Evolutionary conservation across 2,797 vertebrate genomes (phyloP).

Genomic region (Fistularia commersonii): DNA sequence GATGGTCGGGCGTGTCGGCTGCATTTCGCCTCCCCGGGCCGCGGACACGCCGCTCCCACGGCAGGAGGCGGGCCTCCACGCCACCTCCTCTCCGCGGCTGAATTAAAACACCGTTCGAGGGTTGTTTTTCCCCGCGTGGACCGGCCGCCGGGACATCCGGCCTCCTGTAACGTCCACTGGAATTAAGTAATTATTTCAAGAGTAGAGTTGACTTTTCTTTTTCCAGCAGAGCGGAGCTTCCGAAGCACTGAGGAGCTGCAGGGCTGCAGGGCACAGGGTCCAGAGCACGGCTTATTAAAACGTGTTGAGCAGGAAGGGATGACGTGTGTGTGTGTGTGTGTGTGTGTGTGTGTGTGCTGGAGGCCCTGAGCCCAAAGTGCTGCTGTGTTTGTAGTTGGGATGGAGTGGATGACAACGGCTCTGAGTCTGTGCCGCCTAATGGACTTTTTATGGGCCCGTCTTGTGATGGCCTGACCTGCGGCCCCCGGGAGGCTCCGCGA

Average conservation of each 20-base stretch:
- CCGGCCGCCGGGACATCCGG: too few species aligned
- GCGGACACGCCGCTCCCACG: too few species aligned
- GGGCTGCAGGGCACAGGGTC: not conserved
- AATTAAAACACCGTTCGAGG: too few species aligned
- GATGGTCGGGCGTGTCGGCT: too few species aligned
- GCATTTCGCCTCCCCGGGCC: too few species aligned
- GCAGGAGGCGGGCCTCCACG: too few species aligned
- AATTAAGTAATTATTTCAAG: too few species aligned
- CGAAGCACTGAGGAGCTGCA: not conserved
- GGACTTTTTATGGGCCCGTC: slow-evolving; percentile 96
- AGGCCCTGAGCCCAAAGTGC: slow-evolving; percentile 77
- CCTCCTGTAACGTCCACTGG: too few species aligned
- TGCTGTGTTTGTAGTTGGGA: slow-evolving; percentile 93
- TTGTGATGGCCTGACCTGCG: slow-evolving; percentile 89
- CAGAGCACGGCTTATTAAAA: not conserved
- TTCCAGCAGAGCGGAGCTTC: too few species aligned
- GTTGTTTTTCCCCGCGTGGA: too few species aligned
- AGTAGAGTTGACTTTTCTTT: too few species aligned
- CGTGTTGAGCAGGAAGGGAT: slow-evolving; percentile 3
- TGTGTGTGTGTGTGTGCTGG: slow-evolving; percentile 19
- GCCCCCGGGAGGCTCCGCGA: slow-evolving; percentile 71
- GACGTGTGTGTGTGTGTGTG: slow-evolving; percentile 13
- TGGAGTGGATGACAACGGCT: slow-evolving; percentile 92
- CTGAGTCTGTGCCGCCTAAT: slow-evolving; percentile 95
- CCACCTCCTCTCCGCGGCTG: too few species aligned